Percentiles rank a stretch among this genome's conserved stretches.
phyloP scores from a whole-genome alignment of 2,797 vertebrate species.

The Melanitta fusca region DNA sequence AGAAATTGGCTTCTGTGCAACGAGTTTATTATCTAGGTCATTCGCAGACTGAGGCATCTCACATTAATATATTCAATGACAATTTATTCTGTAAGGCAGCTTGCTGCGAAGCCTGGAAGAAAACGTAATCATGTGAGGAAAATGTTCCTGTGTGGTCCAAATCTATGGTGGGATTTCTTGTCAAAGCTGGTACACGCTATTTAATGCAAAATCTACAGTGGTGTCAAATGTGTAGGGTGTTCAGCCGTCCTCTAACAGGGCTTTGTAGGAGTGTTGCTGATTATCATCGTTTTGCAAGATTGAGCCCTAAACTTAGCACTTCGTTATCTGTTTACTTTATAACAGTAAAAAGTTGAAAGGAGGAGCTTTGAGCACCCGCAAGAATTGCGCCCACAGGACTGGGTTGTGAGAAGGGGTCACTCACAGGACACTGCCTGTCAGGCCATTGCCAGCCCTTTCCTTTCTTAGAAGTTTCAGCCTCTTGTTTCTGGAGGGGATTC shows the following conservation, averaged over 20 bases:
- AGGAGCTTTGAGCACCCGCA: not conserved
- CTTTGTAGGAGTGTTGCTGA: not conserved
- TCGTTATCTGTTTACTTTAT: not conserved
- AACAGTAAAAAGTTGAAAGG: not conserved
- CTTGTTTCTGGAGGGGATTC: not conserved
- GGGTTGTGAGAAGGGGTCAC: not conserved
- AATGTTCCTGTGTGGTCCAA: rapidly evolving
- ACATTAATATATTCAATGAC: constrained; percentile 36
- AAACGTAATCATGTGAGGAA: not conserved
- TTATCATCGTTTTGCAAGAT: not conserved
- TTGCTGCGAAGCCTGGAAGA: not conserved
- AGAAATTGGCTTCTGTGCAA: not conserved
- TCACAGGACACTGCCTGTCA: not conserved
- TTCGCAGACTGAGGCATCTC: not conserved
- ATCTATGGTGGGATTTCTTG: not conserved
- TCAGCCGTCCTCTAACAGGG: not conserved
- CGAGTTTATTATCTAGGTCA: constrained; percentile 46
- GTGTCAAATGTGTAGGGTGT: not conserved
- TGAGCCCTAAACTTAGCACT: not conserved
- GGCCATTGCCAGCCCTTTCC: not conserved
- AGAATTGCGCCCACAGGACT: not conserved
- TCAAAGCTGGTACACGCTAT: not conserved
- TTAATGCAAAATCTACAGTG: not conserved
- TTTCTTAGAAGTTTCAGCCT: not conserved
- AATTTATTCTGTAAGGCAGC: constrained; percentile 52